Evolutionary conservation across 2,888 invertebrate species (phyloP), one percentile per base, ranked within the genome.

Genomic region (Yponomeuta cagnagella): DNA sequence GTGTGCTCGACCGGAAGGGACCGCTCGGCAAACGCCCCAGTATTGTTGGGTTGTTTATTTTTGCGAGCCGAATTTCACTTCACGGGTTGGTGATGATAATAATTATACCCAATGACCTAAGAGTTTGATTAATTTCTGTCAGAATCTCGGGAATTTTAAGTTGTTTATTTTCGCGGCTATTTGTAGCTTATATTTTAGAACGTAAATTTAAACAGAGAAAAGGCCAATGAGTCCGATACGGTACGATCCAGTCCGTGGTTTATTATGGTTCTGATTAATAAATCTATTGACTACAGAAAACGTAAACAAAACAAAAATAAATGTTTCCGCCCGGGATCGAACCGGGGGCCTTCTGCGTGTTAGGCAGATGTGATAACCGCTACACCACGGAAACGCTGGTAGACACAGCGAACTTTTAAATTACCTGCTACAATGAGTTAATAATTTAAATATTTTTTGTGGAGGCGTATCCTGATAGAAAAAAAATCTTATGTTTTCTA

Each of bases 341-440:
- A 77, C 77, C 76, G 77, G 77, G 77, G 77, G 73, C 77, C 77
- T 77, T 77, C 77, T 75, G 77, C 77, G 77, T 77, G 77, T 77
- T 94, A 94, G 94, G 94, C 94, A 94, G 94, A 94, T 94, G 94
- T 94, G 94, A 95, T 95, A 94, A 95, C 94, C 95, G 94, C 94
- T 95, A 94, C 94, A 94, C 94, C 94, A 94, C 94, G 94, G 93
- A 94, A 94, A 94, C 93, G n/a, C 3, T 66, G 1, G 2, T 0
- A 0, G 33, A 1, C 0, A 0, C 12, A 1, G 52, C 52, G 52
- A 70, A 58, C n/a, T 48, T 63, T 31, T 37, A 10, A 15, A 9
- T 63, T 68, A 15, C 5, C 1, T 68, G 1, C n/a, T 10, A 48
- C 10, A 68, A 10, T 8, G 8, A 31, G 23, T 48, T 70, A n/a